Conservation (phyloP, 1,140 invertebrate species). For the Parapsyche elsis region DNA sequence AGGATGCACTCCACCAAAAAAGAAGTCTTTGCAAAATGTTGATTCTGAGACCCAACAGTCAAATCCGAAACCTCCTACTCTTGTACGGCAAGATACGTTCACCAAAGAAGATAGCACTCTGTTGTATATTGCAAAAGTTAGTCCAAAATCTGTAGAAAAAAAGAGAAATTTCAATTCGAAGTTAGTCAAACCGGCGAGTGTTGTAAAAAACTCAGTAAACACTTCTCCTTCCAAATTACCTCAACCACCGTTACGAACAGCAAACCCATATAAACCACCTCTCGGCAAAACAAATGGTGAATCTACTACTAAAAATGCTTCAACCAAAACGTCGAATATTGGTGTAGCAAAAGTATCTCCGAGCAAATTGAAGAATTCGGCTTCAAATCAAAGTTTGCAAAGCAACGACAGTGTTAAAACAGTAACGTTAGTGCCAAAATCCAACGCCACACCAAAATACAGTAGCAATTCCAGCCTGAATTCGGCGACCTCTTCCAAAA, state of each 20-base stretch:
- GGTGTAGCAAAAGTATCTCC: slow-evolving; percentile 35
- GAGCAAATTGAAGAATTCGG: slow-evolving; percentile 64
- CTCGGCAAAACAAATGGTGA: slow-evolving; percentile 55
- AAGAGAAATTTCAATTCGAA: slow-evolving; percentile 58
- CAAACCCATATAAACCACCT: slow-evolving; percentile 58
- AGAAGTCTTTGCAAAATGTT: slow-evolving; percentile 56
- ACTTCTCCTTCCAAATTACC: slow-evolving; percentile 65
- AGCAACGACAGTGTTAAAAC: slow-evolving; percentile 67
- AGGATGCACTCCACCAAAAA: slow-evolving; percentile 58
- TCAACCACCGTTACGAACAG: slow-evolving; percentile 62
- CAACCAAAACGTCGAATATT: slow-evolving; percentile 25
- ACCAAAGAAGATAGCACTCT: slow-evolving; percentile 79
- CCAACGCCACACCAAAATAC: slow-evolving; percentile 62
- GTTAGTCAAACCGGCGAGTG: slow-evolving; percentile 59
- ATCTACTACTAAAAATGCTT: slow-evolving; percentile 5
- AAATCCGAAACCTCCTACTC: slow-evolving; percentile 63
- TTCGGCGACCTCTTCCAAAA: slow-evolving; percentile 66
- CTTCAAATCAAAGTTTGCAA: slow-evolving; percentile 69
- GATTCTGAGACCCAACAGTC: slow-evolving; percentile 56
- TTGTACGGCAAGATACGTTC: slow-evolving; percentile 87
- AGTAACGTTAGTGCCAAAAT: slow-evolving; percentile 61
- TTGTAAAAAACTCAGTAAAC: slow-evolving; percentile 60
- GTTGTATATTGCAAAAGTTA: slow-evolving; percentile 53
- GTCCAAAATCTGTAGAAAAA: slow-evolving; percentile 64
- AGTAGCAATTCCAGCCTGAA: slow-evolving; percentile 73